Conservation (phyloP, 1,140 invertebrate genomes). For the Ephestia elutella region DNA sequence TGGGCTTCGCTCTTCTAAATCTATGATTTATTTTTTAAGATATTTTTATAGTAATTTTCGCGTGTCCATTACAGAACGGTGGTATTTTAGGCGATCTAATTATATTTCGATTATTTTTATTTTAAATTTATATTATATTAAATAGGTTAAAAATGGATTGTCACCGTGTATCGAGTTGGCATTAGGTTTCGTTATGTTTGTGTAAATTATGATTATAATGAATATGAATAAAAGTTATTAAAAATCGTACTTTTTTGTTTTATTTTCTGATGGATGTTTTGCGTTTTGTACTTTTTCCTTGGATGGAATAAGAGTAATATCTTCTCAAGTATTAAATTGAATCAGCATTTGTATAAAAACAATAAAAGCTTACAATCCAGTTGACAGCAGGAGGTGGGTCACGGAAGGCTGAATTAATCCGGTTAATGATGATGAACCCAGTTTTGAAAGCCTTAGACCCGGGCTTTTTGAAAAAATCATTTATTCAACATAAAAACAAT, state of each 20-base stretch:
- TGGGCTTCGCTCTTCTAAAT: background rate
- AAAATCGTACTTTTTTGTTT: constrained; percentile 39
- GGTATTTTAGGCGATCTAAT: constrained; percentile 6
- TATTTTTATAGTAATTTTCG: background rate
- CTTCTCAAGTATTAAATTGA: too few species aligned
- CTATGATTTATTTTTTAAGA: background rate
- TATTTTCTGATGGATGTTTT: too few species aligned
- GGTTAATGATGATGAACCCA: too few species aligned
- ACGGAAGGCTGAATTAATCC: too few species aligned
- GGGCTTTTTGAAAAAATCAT: too few species aligned
- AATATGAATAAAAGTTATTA: constrained; percentile 65
- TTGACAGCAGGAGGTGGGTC: too few species aligned
- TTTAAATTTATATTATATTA: constrained; percentile 10
- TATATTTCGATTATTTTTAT: constrained; percentile 14
- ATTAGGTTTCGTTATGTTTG: constrained; percentile 67
- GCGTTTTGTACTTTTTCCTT: too few species aligned
- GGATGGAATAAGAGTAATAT: too few species aligned
- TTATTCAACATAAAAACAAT: too few species aligned
- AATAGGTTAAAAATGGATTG: constrained; percentile 17
- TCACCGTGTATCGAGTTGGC: constrained; percentile 34
- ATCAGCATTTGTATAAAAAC: too few species aligned
- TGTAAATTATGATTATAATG: constrained; percentile 65
- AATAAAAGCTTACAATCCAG: too few species aligned
- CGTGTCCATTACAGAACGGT: background rate
- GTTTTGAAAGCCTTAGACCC: too few species aligned